Evolutionary conservation across 1,140 invertebrate species (phyloP).

Genomic region (Aethina tumida): DNA sequence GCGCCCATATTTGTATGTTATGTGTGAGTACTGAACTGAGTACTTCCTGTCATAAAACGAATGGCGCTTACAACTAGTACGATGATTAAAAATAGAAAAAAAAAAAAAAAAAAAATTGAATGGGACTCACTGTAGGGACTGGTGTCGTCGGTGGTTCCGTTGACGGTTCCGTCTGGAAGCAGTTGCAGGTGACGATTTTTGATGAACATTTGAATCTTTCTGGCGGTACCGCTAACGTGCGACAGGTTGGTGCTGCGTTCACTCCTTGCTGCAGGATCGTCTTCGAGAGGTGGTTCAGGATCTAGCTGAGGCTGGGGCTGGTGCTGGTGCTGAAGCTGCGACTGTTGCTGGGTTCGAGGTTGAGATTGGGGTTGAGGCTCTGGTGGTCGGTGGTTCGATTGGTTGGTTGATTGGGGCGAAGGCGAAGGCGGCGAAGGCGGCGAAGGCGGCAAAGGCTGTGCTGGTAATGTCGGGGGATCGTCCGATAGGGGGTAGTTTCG

Average conservation of each 20-base stretch:
- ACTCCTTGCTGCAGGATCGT: conserved; percentile 35
- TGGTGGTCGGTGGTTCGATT: not conserved
- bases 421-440: too few relatives aligned
- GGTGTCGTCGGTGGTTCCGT: conserved; percentile 61
- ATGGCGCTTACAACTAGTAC: too few relatives aligned
- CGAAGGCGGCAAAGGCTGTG: conserved; percentile 9
- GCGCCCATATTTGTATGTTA: too few relatives aligned
- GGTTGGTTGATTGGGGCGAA: too few relatives aligned
- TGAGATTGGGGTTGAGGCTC: conserved; percentile 6
- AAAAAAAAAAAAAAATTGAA: conserved; percentile 3
- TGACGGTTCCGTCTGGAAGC: conserved; percentile 67
- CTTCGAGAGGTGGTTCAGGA: conserved; percentile 17
- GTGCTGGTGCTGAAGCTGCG: too few relatives aligned
- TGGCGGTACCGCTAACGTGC: conserved; percentile 57
- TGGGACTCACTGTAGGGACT: conserved; percentile 70
- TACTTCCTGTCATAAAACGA: too few relatives aligned
- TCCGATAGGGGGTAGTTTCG: conserved; percentile 11
- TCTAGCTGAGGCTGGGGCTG: conserved; percentile 9
- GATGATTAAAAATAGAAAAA: conserved; percentile 1
- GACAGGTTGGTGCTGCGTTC: conserved; percentile 65
- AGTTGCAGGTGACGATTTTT: conserved; percentile 69
- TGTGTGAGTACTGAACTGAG: too few relatives aligned
- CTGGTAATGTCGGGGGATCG: conserved; percentile 5
- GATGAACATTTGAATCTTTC: conserved; percentile 71
- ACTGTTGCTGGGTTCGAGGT: too few relatives aligned